Evolutionary conservation across 2,113 vertebrate species (phyloP), one percentile per base, ranked within the genome.

Genomic region (Embiotoca jacksoni): DNA sequence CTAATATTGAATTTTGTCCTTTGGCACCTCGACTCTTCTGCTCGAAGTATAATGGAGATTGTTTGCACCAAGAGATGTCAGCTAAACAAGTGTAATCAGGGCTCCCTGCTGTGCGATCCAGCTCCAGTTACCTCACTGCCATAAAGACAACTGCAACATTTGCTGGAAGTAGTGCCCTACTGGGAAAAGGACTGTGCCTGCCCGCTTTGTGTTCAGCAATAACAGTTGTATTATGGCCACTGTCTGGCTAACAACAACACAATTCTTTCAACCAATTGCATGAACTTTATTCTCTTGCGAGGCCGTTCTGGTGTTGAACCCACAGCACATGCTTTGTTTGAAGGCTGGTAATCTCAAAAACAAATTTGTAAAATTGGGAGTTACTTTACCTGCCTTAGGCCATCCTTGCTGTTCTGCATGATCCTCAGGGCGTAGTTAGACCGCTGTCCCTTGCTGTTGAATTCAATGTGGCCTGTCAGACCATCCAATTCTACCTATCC

Each of bases 401-500:
- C 98, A 0, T 93, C 94, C 59, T 93, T 97, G 0, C 95, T 93
- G 93, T 96, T 97, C 94, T 99, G 97, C 93, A 99, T 94, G 93
- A 99, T 97, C 78, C 97, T 96, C 92, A 99, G 92, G 88, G 95
- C 96, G 2, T 99, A 99, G 94, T 99, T 99, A 59, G 97, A 97
- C 23, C 98, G 90, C 54, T 99, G 97, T 47, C 98, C 98, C 95
- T 97, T 99, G 96, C 98, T 99, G 96, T 98, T 98, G 96, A 99
- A 99, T 94, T 99, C 98, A 49, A 99, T 97, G 95, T 98, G 98
- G 90, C 98, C 98, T 33, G 98, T 99, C 91, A 99, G 96, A 95
- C 98, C 98, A 94, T 99, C 97, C 96, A 99, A 96, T 94, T 99
- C 98, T 97, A 99, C 98, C 98, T 99, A 95, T 97, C 94, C 96